Evolutionary conservation across 2,888 invertebrate species (phyloP), one percentile per base, ranked within the genome.

Genomic region (Monochamus alternatus): DNA sequence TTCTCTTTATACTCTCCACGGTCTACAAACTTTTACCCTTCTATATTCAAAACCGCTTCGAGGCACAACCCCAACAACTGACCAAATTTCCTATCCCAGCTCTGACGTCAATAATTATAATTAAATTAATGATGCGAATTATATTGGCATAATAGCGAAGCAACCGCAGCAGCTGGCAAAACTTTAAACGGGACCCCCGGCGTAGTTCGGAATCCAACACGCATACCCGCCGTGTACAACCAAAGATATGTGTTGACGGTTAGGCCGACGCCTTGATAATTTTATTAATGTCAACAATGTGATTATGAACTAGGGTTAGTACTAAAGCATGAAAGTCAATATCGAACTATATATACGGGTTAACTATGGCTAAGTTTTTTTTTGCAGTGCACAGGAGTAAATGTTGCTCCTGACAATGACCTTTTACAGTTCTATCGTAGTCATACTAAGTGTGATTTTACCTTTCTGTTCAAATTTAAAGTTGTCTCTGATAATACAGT

Each of bases 191-290:
- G 68, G 66, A 70, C 73, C 73, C 73, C 73, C 70, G 55, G 73
- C 7, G 51, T 51, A 51, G 51, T 51, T 51, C 3, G 3, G n/a
- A 1, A 51, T 52, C 70, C 66, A 65, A 64, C 76, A 76, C 73
- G 73, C 73, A 73, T 64, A 73, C 60, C 72, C 67, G 22, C 31
- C 67, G 59, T 47, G 72, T 58, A 72, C 67, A 67, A 66, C 62
- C 67, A 31, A 67, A 51, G 72, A 66, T 55, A 68, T 63, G 38
- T 32, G 63, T 43, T 65, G 72, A 64, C 44, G 67, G 72, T 67
- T 67, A 62, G 75, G 75, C 72, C 72, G 67, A 12, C 44, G 47
- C 58, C 51, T 69, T 59, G 73, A 64, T 75, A 68, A 75, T 72
- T 44, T 32, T 14, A 67, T 30, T 22, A 73, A 66, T 66, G 73